Evolutionary conservation across 2,888 invertebrate genomes (phyloP), one percentile per base, ranked within the genome.

Genomic region (Rhagium mordax): DNA sequence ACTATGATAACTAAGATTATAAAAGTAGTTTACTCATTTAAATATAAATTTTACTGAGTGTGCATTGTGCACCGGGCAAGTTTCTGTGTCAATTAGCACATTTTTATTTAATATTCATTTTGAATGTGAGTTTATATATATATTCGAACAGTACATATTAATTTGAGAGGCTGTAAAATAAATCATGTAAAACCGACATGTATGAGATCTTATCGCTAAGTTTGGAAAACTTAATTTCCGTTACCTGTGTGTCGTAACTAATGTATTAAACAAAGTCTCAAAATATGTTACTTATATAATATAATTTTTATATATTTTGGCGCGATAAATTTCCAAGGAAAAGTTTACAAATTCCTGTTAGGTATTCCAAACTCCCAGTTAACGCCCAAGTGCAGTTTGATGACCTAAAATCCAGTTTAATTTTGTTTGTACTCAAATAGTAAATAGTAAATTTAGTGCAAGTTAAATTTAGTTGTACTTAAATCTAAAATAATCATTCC

Each of bases 381-480:
- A 59, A 59, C 59, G 18, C 10, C 33, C 18, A 59, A 59, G 59
- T 59, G 59, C 18, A 59, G 33, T 33, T 59, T 21, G 33, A 51
- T 65, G 65, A 51, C 65, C 65, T 41, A 65, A 65, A 65, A 65
- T 65, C 53, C n/a, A 53, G 65, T 29, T 64, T 20, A 27, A 51
- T 64, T 21, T 59, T 53, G 16, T 49, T 16, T 29, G 18, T n/a
- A 53, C 33, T 51, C 53, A 51, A 65, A 65, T 65, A 65, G 65
- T 65, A 65, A 65, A 65, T 65, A 65, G 51, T 65, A 65, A 29
- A 65, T 65, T 20, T 27, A 65, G 53, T 65, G 53, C 51, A 53
- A 10, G 18, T 53, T 65, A 65, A 53, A 65, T 65, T 53, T 65
- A 65, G 65, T 18, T 29, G 65, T 65, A 51, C 51, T 65, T 53